Evolutionary conservation across 2,888 invertebrate species (phyloP), one percentile per base, ranked within the genome.

Genomic region (Rhyacophila evoluta): DNA sequence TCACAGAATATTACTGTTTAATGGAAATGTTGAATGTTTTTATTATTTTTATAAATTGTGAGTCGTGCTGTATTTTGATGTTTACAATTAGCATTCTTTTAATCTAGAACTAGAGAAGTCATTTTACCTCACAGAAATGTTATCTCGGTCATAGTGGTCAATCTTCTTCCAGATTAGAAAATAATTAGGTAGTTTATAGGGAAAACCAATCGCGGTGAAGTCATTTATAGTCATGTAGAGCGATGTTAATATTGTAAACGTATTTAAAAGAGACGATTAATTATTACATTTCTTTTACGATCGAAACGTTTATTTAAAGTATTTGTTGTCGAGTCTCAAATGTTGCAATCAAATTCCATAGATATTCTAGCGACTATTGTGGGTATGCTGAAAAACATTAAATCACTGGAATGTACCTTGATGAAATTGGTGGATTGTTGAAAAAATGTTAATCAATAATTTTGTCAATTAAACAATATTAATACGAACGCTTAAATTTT

Each of bases 151-250:
- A 55, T 55, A 55, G 19, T 55, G 10, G 15, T 55, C 8, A 55
- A 55, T 55, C 55, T 25, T 41, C 41, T 41, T 55, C 25, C 55
- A 25, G 55, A 19, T 25, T 55, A 55, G 55, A 55, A 55, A 55
- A 12, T 55, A 19, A 55, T 6, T 25, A 55, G 10, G 55, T 55
- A 55, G 25, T 19, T 6, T 5, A 6, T 41, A 41, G 55, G 55
- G 8, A 10, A 55, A 55, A 39, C n/a, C 39, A 25, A 19, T 55
- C 25, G 15, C 8, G 25, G 6, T 25, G 8, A 55, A 55, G 25
- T 55, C 55, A 25, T 55, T 55, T 55, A 25, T 55, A 55, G 25
- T 41, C 11, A 19, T 2, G 15, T 55, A 55, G 25, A 55, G 10
- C 2, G 25, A 19, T 25, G 1, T 33, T 33, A 33, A 33, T 33